Conservation (phyloP, 2,888 invertebrate species). For the Dione juno region DNA sequence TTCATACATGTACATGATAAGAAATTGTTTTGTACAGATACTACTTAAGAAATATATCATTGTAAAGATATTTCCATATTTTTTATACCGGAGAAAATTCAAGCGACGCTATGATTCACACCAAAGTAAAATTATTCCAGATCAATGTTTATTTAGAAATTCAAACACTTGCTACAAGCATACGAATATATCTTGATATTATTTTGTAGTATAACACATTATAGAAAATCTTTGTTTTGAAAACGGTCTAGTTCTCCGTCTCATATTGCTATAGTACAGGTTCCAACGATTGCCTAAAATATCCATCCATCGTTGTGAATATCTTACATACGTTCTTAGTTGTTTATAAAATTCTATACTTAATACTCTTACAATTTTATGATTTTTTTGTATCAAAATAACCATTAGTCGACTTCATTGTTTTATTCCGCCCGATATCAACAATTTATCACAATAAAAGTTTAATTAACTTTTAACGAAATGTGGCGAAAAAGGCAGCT, state of each 20-base stretch:
- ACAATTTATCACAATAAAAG: constrained; percentile 40
- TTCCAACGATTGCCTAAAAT: too few relatives aligned
- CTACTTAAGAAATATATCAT: neutral
- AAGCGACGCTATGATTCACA: neutral
- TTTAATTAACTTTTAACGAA: constrained; percentile 30
- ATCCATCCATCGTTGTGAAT: too few relatives aligned
- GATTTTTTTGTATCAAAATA: neutral
- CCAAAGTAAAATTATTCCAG: neutral
- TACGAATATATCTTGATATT: too few relatives aligned
- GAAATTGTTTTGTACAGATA: too few relatives aligned
- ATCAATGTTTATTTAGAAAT: constrained; percentile 4
- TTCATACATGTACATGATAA: too few relatives aligned
- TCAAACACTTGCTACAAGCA: too few relatives aligned
- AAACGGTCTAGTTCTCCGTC: too few relatives aligned
- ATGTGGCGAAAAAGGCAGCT: constrained; percentile 17
- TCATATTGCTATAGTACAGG: too few relatives aligned
- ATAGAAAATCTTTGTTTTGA: neutral
- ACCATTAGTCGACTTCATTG: constrained; percentile 1
- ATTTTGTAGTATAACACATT: neutral
- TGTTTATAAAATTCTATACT: too few relatives aligned
- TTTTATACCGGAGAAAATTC: neutral
- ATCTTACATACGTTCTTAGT: too few relatives aligned
- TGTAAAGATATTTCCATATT: neutral
- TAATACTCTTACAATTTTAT: too few relatives aligned
- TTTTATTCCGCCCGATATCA: neutral